Base-by-base conservation (phyloP, 1,140 invertebrate species). In the Sycophaga agraensis region DNA sequence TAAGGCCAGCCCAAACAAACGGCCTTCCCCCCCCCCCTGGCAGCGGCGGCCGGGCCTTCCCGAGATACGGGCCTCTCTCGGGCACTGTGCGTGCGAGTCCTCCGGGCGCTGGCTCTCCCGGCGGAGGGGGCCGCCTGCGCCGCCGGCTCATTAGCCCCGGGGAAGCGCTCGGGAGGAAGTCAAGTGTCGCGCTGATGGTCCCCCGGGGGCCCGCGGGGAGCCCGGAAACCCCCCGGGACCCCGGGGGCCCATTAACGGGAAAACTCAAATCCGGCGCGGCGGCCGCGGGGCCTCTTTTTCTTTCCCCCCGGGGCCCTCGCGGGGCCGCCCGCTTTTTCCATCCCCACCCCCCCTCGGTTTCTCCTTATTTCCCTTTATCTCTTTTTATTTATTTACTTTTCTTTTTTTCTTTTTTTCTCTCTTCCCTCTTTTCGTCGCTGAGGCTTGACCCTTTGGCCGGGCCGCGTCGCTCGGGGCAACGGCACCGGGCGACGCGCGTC, bases 1-100 rank as follows among this genome's bases (percentile, higher is more conserved):
- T 49, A 58, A 58, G 46, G 48, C 57, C 42, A 61, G 64, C 48
- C 62, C 65, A 61, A 61, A 61, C 59, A 62, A 62, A 62, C 49
- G 59, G 40, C 50, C 49, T 61, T 59, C 56, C 50, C 24, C 5
- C 22, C 17, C 11, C n/a, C 26, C 17, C 12, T 56, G n/a, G n/a
- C n/a, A n/a, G n/a, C n/a, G n/a, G n/a, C n/a, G n/a, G n/a, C n/a
- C n/a, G n/a, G n/a, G n/a, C 40, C 11, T 22, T 58, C 45, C 14
- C 9, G 12, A 40, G 8, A 40, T 40, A 40, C 40, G 21, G n/a
- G n/a, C n/a, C n/a, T n/a, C n/a, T n/a, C n/a, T n/a, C n/a, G n/a
- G n/a, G n/a, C n/a, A n/a, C n/a, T 11, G 28, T 31, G 28, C 28
- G 28, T 31, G 28, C 28, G 28, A 6, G 28, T 31, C 5, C 28